Evolutionary conservation across 2,797 vertebrate genomes (phyloP).

Genomic region (Rousettus madagascariensis): DNA sequence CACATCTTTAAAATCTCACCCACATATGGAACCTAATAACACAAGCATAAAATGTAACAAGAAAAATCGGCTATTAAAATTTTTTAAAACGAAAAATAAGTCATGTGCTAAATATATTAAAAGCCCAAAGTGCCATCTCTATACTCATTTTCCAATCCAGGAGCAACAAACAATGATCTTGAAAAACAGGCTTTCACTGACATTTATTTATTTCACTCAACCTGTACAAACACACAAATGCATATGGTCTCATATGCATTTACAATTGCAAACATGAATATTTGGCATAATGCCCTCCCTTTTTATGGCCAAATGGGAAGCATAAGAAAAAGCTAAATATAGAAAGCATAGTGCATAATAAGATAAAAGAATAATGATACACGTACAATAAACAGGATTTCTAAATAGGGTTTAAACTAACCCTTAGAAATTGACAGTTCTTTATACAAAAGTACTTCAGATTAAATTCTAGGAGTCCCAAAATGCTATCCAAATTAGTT

Average conservation of each 20-base stretch:
- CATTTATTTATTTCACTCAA: constrained; percentile 42
- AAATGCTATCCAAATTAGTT: constrained; percentile 56
- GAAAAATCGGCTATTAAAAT: constrained; percentile 50
- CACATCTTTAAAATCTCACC: constrained; percentile 42
- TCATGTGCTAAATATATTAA: neutral
- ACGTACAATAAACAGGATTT: constrained; percentile 32
- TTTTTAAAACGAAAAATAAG: neutral
- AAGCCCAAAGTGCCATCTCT: neutral
- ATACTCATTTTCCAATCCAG: constrained; percentile 8
- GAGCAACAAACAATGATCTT: constrained; percentile 1
- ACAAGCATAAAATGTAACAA: neutral
- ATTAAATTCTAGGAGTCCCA: constrained; percentile 59
- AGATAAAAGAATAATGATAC: constrained; percentile 21
- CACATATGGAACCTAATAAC: neutral
- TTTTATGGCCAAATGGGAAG: constrained; percentile 24
- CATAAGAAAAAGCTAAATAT: constrained; percentile 49
- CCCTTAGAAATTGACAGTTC: constrained; percentile 29
- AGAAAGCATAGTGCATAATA: neutral
- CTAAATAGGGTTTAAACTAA: constrained; percentile 30
- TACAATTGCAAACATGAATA: constrained; percentile 51
- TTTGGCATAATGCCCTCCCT: neutral
- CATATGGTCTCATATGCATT: constrained; percentile 27
- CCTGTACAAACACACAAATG: constrained; percentile 31
- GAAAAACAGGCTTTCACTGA: constrained; percentile 22
- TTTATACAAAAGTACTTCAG: constrained; percentile 51